These are phyloP conservation scores for Caenorhabditis remanei DNA, from an alignment of 1,140 invertebrate genomes.

Conservation along the genomic window DNA sequence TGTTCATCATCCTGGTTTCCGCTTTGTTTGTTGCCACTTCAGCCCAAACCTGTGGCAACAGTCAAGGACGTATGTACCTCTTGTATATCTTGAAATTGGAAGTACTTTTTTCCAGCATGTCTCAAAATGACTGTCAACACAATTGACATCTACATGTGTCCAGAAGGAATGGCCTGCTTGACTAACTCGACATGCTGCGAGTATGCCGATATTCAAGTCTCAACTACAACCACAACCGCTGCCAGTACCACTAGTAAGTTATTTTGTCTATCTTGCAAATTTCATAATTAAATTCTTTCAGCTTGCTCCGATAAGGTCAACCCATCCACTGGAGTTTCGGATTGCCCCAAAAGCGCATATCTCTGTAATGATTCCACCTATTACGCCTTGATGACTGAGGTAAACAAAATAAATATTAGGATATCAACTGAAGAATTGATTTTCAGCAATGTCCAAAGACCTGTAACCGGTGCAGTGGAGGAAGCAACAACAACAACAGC, in stretches of 20 bases:
- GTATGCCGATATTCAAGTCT: constrained; percentile 16
- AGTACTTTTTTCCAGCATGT: not conserved
- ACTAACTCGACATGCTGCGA: constrained; percentile 21
- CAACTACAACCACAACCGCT: constrained; percentile 31
- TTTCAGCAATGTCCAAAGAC: constrained; percentile 60
- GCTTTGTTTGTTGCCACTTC: constrained; percentile 19
- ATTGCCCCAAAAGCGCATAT: constrained; percentile 55
- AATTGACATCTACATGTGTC: constrained; percentile 20
- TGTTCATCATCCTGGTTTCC: constrained; percentile 46
- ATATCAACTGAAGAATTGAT: not conserved
- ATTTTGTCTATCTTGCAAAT: not conserved
- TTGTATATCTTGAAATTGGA: not conserved
- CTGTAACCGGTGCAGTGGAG: constrained; percentile 52
- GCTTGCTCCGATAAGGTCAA: constrained; percentile 55
- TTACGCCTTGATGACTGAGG: constrained; percentile 59
- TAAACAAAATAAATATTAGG: not conserved
- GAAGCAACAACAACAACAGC: constrained; percentile 12
- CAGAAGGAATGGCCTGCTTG: constrained; percentile 48
- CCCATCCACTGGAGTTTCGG: constrained; percentile 58
- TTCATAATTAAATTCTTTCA: not conserved
- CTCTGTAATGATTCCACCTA: constrained; percentile 58
- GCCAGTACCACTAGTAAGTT: not conserved
- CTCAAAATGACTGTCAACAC: constrained; percentile 42
- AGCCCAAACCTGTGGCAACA: not conserved
- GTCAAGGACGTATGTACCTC: constrained; percentile 3